Conservation (phyloP, 2,888 invertebrate species). For the Synanthedon formicaeformis region DNA sequence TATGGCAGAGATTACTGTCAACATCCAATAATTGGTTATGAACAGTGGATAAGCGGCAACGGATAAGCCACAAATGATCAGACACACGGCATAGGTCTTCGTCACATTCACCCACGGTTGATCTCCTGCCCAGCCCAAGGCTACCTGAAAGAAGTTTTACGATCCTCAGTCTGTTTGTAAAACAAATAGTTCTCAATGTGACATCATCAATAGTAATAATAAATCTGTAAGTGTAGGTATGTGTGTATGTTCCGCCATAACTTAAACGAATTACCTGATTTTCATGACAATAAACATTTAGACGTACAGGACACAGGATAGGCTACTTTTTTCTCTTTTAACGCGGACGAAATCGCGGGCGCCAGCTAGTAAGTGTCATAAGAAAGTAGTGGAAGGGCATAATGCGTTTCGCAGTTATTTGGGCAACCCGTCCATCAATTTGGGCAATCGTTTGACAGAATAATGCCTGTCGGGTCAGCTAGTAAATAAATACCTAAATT, state of each 20-base stretch:
- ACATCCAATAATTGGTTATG: slow-evolving; percentile 57
- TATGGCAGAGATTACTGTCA: slow-evolving; percentile 67
- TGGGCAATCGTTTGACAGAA: not conserved
- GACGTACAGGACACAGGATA: no score
- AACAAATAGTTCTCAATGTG: not conserved
- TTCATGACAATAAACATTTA: no score
- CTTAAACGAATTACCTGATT: no score
- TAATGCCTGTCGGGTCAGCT: not conserved
- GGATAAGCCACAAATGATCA: slow-evolving; percentile 75
- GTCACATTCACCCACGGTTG: slow-evolving; percentile 86
- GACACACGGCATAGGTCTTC: slow-evolving; percentile 83
- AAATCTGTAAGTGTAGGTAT: no score
- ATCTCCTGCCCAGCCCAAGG: slow-evolving; percentile 90
- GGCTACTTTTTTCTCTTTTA: no score
- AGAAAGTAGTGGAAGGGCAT: no score
- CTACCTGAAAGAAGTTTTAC: slow-evolving; percentile 60
- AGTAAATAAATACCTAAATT: not conserved
- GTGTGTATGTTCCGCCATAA: no score
- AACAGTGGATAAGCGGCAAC: slow-evolving; percentile 72
- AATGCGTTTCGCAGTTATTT: no score
- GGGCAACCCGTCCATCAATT: no score
- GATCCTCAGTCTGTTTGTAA: not conserved
- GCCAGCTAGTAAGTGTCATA: not conserved
- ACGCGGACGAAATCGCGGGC: no score
- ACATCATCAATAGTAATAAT: no score